A percentile compares a stretch with the other conserved stretches of the same genome.
These are phyloP conservation scores for Metaphire vulgaris DNA, from an alignment of 1,140 invertebrate species.

Conservation along the genomic window DNA sequence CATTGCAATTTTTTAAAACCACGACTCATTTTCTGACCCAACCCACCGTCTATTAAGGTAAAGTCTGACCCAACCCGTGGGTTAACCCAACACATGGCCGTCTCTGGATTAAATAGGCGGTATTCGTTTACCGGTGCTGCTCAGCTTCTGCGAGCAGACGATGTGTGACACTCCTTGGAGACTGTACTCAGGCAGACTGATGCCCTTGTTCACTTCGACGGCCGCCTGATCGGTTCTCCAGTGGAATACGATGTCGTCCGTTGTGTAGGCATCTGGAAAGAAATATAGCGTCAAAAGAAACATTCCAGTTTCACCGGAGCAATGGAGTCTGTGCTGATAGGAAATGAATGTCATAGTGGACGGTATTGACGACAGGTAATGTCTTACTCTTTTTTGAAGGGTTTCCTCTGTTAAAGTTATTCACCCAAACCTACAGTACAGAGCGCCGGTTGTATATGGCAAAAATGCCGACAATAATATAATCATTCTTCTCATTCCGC, in stretches of 20 bases:
- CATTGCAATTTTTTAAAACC: too few species aligned
- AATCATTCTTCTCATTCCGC: too few species aligned
- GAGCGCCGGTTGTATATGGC: too few species aligned
- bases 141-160: slow-evolving; percentile 10
- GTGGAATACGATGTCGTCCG: slow-evolving; percentile 34
- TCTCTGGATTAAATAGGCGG: background rate
- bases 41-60: background rate
- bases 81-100: background rate
- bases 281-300: background rate
- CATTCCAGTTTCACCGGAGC: too few species aligned
- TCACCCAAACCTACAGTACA: too few species aligned
- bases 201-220: slow-evolving; percentile 25
- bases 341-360: too few species aligned
- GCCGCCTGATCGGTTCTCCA: slow-evolving; percentile 32
- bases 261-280: slow-evolving; percentile 48
- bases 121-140: slow-evolving; percentile 13
- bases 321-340: too few species aligned
- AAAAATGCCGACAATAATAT: too few species aligned
- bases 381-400: too few species aligned
- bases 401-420: too few species aligned
- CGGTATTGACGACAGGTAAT: too few species aligned
- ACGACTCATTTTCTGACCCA: too few species aligned
- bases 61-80: background rate
- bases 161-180: slow-evolving; percentile 18
- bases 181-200: slow-evolving; percentile 23